Evolutionary conservation across 2,888 invertebrate genomes (phyloP), one percentile per base, ranked within the genome.

Genomic region (Globia sparganii): DNA sequence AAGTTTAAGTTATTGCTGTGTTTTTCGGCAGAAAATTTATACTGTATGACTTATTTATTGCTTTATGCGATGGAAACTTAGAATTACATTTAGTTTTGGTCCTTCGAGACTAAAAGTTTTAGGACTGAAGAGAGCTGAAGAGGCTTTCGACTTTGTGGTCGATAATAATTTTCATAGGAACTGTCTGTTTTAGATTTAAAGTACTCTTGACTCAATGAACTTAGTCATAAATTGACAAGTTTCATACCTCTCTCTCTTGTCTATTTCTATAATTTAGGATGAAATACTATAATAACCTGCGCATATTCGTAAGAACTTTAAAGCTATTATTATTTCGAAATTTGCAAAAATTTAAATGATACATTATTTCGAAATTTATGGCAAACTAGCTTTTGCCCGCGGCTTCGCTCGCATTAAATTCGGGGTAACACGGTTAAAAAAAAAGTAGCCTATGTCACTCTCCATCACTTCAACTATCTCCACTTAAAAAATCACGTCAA

Each of bases 1-100:
- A 84, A 84, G 77, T 87, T 80, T 72, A 84, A 87, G 80, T 82
- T 87, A 84, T 68, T 75, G 80, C 62, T 86, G 66, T 86, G 83
- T 87, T 86, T 87, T 86, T 87, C 59, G 71, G 66, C 49, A 70
- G 67, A 78, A 77, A 85, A 77, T 84, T 37, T 81, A 85, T 84
- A 81, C 61, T 46, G 66, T 81, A 70, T 72, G 85, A 72, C 82
- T 85, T 72, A 81, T 65, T 84, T 84, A 72, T 83, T 78, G 73
- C 80, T 83, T 73, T 61, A 53, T 74, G 65, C 56, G 67, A 68
- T 40, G 53, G 53, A 49, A 75, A 75, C 66, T 84, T 84, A 72
- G 40, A 81, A 81, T 81, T 81, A 37, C 59, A 85, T 81, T 76
- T 59, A 81, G 73, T 74, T 77, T 69, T 81, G 82, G 77, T 81